A percentile compares a stretch with the other conserved stretches of the same genome.
These are phyloP conservation scores for Psilopogon haemacephalus DNA, from an alignment of 2,113 vertebrate genomes.

Conservation along the genomic window DNA sequence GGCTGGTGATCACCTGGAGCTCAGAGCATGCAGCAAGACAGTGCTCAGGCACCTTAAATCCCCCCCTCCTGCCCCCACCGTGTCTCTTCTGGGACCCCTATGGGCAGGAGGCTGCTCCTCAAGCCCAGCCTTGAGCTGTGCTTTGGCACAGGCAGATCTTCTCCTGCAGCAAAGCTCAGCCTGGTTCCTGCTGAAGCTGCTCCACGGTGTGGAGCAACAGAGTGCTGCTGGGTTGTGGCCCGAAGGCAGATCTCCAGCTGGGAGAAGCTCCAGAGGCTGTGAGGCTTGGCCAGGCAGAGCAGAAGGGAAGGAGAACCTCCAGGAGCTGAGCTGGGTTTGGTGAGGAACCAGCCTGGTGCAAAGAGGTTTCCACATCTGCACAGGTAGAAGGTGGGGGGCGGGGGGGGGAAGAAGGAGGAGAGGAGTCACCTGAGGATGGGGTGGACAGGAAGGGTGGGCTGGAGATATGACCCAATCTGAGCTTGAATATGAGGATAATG, in stretches of 20 bases:
- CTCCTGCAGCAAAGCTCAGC: not conserved
- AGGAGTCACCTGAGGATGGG: not conserved
- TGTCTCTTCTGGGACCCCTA: not conserved
- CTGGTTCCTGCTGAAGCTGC: not conserved
- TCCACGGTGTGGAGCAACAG: not conserved
- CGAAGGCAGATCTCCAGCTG: not conserved
- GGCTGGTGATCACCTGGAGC: not conserved
- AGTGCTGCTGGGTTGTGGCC: fast-evolving
- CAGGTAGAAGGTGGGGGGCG: not conserved
- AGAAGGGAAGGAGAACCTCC: not conserved
- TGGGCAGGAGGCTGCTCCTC: not conserved
- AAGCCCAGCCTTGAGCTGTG: not conserved
- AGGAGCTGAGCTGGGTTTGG: not conserved
- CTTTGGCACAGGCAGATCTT: not conserved
- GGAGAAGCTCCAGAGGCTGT: fast-evolving
- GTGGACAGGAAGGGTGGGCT: constrained; percentile 1
- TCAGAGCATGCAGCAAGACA: not conserved
- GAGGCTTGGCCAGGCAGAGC: not conserved
- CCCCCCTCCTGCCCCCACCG: not conserved
- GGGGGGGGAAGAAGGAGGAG: not conserved
- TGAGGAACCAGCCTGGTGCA: not conserved
- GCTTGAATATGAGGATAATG: not conserved
- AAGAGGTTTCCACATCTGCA: not conserved
- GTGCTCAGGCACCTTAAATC: not conserved
- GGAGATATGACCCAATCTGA: not conserved